Evolutionary conservation across 37 sponge, comb jelly and placozoan species (phyloP), one percentile per base, ranked within the genome.

Genomic region (Petrosia ficiformis): DNA sequence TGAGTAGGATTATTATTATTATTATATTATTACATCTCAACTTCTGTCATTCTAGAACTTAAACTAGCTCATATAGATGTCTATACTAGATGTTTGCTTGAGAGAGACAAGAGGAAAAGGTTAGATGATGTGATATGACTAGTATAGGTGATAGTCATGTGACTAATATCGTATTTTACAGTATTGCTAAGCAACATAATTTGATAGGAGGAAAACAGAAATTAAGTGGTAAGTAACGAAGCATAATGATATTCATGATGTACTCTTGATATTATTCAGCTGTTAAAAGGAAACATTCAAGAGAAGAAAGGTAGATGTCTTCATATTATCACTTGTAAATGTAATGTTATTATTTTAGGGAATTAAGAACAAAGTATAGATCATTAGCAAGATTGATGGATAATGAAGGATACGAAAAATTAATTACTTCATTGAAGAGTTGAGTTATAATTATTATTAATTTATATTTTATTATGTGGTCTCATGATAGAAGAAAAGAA

Each of bases 21-120:
- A n/a, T n/a, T n/a, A n/a, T n/a, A n/a, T n/a, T n/a, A n/a, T n/a
- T n/a, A n/a, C n/a, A n/a, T n/a, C n/a, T n/a, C n/a, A n/a, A n/a
- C n/a, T n/a, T n/a, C n/a, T n/a, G n/a, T 48, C 8, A 8, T 48
- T 28, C 4, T 39, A 83, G 80, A 72, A 3, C 72, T 94, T 31
- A 89, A 94, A 60, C 61, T 89, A 67, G 80, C 90, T 6, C 94
- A 94, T 56, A 36, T 94, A 0, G 90, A 94, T 73, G 86, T 94
- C 68, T 89, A 88, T 73, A 86, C 63, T 66, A 82, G 67, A n/a
- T 61, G 70, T 33, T 61, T 94, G 48, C 65, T 11, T 26, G 90
- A 94, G 81, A 81, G 94, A 32, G 73, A 76, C 32, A 77, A 79
- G 41, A 78, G 87, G 63, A 94, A 89, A 41, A 34, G 67, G 87